Evolutionary conservation across 2,797 vertebrate genomes (phyloP), one percentile per base, ranked within the genome.

Genomic region (Alectoris magna): DNA sequence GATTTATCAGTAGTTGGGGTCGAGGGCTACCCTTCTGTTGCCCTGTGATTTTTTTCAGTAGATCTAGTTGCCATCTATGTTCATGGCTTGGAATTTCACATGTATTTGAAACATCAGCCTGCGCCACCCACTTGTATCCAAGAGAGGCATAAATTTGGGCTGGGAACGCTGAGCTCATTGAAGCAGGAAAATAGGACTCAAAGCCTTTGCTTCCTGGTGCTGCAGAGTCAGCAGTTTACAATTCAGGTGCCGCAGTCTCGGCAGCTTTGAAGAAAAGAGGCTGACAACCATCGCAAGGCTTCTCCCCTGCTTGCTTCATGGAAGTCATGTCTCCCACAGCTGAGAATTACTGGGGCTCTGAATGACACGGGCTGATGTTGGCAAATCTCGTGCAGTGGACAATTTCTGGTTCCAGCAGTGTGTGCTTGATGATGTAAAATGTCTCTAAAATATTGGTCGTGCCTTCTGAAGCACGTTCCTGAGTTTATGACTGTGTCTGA

Each of bases 81-180:
- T 87, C 63, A 27, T 72, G 68, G 49, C 69, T 88, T 92, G 75
- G 93, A 84, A 93, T 91, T 95, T 84, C 60, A 91, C 77, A 88
- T 55, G 38, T 46, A 44, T 94, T 92, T 93, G 75, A 67, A 92
- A 87, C 58, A 66, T 88, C 71, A 70, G 36, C 43, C 53, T 83
- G 21, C 88, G 70, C 58, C 74, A 80, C 60, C 62, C 75, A 27
- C 68, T 80, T 83, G 48, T 91, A 71, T 84, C 68, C 51, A 58
- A 62, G 63, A 81, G 43, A 64, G 86, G 77, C n/a, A 66, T 71
- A 87, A 94, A 84, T 90, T 49, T 84, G 67, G 58, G 31, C 62
- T 87, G 66, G 34, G 73, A 74, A 72, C 1, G 18, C 53, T 21
- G 67, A 82, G 22, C 78, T 93, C 26, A 64, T 49, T 90, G 88